phyloP scores from a whole-genome alignment of 2,113 vertebrate species.

The Phylloscopus whistleri region DNA sequence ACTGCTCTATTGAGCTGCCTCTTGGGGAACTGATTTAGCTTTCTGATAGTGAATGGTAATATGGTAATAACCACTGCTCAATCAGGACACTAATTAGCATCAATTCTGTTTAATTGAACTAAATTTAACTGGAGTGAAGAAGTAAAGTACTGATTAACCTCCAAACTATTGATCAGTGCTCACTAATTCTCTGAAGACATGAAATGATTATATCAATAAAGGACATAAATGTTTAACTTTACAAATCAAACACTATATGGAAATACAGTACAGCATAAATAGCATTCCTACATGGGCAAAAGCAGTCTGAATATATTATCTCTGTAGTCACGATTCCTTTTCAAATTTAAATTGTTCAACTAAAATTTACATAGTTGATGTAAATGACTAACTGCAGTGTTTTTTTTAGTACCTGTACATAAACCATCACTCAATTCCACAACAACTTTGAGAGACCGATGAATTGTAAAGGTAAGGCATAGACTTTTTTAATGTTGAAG shows the following conservation, averaged over 20 bases:
- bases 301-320: not conserved
- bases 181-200: constrained; percentile 12
- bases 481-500: not conserved
- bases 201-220: constrained; percentile 47
- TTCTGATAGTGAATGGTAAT: constrained; percentile 29
- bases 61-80: constrained; percentile 48
- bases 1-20: not conserved
- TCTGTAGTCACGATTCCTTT: not conserved
- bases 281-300: not conserved
- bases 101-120: constrained; percentile 49
- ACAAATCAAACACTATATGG: not conserved
- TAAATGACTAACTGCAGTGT: not conserved
- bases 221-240: constrained; percentile 13
- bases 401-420: not conserved
- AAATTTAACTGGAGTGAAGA: constrained; percentile 41
- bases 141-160: constrained; percentile 57
- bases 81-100: constrained; percentile 61
- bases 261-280: not conserved
- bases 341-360: constrained; percentile 3
- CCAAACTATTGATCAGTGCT: constrained; percentile 48
- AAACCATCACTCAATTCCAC: not conserved
- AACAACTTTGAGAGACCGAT: not conserved
- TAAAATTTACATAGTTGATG: not conserved
- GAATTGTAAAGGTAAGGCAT: not conserved
- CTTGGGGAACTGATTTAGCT: constrained; percentile 13